Evolutionary conservation across 1,140 invertebrate genomes (phyloP).

Genomic region (Cotesia chilonis): DNA sequence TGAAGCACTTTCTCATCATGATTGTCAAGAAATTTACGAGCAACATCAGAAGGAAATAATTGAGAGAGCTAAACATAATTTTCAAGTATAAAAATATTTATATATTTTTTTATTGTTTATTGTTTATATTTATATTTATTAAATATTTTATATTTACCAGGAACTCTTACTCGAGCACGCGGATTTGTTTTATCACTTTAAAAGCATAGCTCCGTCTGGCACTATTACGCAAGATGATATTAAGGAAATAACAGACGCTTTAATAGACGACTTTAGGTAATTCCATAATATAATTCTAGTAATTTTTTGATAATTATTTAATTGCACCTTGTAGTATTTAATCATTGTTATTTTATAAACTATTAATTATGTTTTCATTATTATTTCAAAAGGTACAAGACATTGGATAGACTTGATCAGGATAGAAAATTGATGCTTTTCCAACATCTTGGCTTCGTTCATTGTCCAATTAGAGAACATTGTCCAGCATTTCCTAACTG

Average conservation of each 20-base stretch:
- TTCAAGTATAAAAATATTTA: slow-evolving; percentile 70
- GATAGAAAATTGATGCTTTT: slow-evolving; percentile 93
- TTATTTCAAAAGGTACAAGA: slow-evolving; percentile 78
- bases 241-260: slow-evolving; percentile 89
- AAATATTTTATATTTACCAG: slow-evolving; percentile 62
- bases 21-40: slow-evolving; percentile 93
- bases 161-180: slow-evolving; percentile 94
- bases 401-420: slow-evolving; percentile 91
- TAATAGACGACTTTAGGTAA: slow-evolving; percentile 90
- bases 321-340: slow-evolving; percentile 22
- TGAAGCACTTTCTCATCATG: slow-evolving; percentile 87
- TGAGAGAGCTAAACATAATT: slow-evolving; percentile 90
- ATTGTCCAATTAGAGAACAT: slow-evolving; percentile 92
- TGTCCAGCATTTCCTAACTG: slow-evolving; percentile 92
- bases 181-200: slow-evolving; percentile 93
- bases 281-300: slow-evolving; percentile 26
- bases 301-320: slow-evolving; percentile 28
- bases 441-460: slow-evolving; percentile 94
- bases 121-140: neutral
- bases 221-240: slow-evolving; percentile 94
- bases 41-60: slow-evolving; percentile 93
- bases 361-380: slow-evolving; percentile 32
- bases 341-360: slow-evolving; percentile 20
- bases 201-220: slow-evolving; percentile 86
- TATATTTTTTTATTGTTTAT: neutral